phyloP scores from a whole-genome alignment of 2,888 invertebrate genomes.

The Limnephilus lunatus region DNA sequence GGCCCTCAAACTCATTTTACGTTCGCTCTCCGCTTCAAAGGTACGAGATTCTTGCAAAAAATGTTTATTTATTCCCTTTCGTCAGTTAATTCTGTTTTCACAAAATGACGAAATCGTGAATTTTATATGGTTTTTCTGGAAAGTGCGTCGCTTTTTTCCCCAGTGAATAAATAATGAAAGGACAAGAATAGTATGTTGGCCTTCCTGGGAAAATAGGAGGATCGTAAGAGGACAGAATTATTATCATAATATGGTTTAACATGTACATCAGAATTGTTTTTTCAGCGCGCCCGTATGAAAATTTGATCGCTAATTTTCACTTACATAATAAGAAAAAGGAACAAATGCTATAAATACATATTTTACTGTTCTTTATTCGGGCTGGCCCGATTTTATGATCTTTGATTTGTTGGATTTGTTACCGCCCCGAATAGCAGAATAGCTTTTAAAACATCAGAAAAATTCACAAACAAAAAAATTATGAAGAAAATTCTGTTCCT shows the following conservation, averaged over 20 bases:
- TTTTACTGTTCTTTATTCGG: no score
- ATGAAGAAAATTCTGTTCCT: no score
- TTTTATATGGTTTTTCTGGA: not conserved
- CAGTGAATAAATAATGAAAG: not conserved
- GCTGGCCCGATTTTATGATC: no score
- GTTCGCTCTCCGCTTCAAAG: constrained; percentile 5
- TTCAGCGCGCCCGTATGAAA: not conserved
- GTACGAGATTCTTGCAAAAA: constrained; percentile 30
- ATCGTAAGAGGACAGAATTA: not conserved
- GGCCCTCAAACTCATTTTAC: constrained; percentile 12
- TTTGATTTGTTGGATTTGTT: no score
- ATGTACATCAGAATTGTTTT: not conserved
- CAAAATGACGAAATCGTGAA: constrained; percentile 8
- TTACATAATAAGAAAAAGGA: no score
- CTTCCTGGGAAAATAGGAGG: not conserved
- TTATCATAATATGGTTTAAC: not conserved
- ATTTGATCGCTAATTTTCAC: not conserved
- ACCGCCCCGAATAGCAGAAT: no score
- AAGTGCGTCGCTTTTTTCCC: not conserved
- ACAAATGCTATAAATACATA: no score
- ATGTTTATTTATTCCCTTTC: constrained; percentile 21
- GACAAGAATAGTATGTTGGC: not conserved
- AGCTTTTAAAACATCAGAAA: no score
- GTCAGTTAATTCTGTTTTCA: constrained; percentile 20
- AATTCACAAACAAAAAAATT: no score